Conservation (phyloP, 2,888 invertebrate species). For the Drosophila macrospina region DNA sequence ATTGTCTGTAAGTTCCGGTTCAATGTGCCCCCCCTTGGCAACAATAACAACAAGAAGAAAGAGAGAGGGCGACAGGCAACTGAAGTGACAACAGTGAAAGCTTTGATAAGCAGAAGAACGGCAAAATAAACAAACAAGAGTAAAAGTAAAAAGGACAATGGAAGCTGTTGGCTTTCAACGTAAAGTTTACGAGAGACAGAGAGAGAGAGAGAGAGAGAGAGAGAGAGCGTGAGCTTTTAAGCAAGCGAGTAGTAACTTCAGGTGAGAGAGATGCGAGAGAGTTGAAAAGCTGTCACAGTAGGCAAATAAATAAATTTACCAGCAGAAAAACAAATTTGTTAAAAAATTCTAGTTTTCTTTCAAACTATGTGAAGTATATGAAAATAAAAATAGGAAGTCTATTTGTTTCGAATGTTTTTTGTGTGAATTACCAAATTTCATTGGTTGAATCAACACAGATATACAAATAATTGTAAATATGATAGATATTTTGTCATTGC, state of each 20-base stretch:
- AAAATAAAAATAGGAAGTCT: neutral
- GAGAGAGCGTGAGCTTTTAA: neutral
- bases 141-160: conserved; percentile 51
- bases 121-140: conserved; percentile 43
- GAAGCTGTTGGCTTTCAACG: conserved; percentile 50
- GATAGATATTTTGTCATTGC: conserved; percentile 82
- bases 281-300: conserved; percentile 42
- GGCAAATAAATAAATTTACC: conserved; percentile 4
- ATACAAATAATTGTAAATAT: conserved; percentile 55
- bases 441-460: conserved; percentile 3
- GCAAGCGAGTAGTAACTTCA: conserved; percentile 1
- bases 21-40: conserved; percentile 50
- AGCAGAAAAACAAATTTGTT: neutral
- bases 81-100: conserved; percentile 62
- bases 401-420: conserved; percentile 26
- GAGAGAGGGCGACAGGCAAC: conserved; percentile 4
- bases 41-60: conserved; percentile 44
- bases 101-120: conserved; percentile 64
- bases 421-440: conserved; percentile 21
- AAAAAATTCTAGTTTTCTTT: neutral
- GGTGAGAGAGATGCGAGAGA: neutral
- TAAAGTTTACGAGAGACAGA: too few species aligned
- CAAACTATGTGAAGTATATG: conserved; percentile 7
- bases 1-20: conserved; percentile 58
- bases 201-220: conserved; percentile 2